Evolutionary conservation across 2,888 invertebrate genomes (phyloP).

Genomic region (Sarcophaga subvicina): DNA sequence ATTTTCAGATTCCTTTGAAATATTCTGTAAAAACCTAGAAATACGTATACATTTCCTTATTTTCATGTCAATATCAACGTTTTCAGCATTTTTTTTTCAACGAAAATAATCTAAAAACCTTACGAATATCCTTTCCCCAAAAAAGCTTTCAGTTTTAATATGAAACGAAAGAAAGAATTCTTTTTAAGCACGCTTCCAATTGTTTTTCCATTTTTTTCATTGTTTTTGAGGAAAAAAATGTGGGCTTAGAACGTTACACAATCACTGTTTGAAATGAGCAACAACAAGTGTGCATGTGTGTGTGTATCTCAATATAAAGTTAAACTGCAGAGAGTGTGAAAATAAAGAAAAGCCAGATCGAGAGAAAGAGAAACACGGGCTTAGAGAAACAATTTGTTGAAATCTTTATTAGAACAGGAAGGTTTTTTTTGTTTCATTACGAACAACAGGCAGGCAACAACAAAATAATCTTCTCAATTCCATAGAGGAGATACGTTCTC

Average conservation of each 20-base stretch:
- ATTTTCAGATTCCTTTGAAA: no score
- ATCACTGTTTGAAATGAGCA: conserved; percentile 44
- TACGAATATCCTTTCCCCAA: background rate
- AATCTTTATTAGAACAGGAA: no score
- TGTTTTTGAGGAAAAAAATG: conserved; percentile 22
- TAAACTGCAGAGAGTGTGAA: conserved; percentile 9
- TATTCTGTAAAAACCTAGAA: no score
- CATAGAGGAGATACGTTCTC: background rate
- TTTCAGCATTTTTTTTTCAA: no score
- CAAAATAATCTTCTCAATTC: conserved; percentile 17
- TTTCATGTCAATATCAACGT: no score
- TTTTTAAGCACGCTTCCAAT: background rate
- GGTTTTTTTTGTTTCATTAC: no score
- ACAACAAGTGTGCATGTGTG: conserved; percentile 32
- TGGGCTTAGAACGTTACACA: conserved; percentile 68
- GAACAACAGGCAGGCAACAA: background rate
- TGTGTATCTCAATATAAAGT: background rate
- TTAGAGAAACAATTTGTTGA: no score
- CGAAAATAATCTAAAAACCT: background rate
- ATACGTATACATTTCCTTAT: no score
- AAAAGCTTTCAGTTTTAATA: background rate
- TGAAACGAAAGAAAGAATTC: no score
- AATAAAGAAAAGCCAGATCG: conserved; percentile 17
- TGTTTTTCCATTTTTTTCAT: background rate
- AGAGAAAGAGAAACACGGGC: conserved; percentile 14